Conservation (phyloP, 2,888 invertebrate genomes). For the Ommatoiulus sabulosus region DNA sequence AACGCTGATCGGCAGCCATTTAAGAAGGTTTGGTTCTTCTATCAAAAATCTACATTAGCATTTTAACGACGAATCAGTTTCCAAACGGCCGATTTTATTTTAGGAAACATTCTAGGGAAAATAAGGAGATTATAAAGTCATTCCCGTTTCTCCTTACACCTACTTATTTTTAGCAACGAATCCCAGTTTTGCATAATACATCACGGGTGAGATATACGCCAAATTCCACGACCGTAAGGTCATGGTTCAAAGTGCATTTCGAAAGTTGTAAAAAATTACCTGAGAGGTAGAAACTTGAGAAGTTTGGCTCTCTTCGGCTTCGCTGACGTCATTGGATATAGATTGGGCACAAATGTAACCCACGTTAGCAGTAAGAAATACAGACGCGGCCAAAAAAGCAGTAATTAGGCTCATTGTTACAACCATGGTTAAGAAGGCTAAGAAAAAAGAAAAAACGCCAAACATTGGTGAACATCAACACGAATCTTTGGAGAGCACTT, state of each 20-base stretch:
- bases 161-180: neutral
- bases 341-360: neutral
- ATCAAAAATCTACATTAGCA: neutral
- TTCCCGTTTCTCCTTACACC: neutral
- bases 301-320: neutral
- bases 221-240: neutral
- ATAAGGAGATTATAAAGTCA: neutral
- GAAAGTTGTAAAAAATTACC: neutral
- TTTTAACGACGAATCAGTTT: neutral
- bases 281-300: neutral
- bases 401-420: conserved; percentile 18
- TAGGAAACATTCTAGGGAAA: neutral
- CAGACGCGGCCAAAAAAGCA: neutral
- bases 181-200: neutral
- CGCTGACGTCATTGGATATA: neutral
- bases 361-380: neutral
- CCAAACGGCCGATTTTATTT: neutral
- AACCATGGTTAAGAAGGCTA: neutral
- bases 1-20: neutral
- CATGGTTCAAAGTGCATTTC: neutral
- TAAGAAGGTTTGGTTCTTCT: neutral
- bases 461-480: no score
- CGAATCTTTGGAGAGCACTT: no score
- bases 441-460: no score
- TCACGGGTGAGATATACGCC: neutral